Conservation (phyloP, 2,797 vertebrate genomes). For the Rachycentron canadum region DNA sequence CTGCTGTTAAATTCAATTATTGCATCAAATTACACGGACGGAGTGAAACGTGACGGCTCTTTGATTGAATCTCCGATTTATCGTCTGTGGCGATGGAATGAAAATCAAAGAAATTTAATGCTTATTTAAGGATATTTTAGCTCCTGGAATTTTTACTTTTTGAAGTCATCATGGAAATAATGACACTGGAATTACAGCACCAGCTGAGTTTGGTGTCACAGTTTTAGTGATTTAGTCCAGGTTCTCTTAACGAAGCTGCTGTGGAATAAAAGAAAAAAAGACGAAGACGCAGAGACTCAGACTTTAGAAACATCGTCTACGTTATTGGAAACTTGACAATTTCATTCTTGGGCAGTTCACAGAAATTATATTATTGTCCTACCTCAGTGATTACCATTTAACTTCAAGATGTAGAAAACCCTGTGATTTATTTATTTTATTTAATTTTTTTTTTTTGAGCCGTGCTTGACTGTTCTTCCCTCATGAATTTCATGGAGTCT, state of each 20-base stretch:
- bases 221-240: neutral
- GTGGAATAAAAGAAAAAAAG: neutral
- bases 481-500: constrained; percentile 26
- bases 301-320: neutral
- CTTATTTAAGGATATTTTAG: neutral
- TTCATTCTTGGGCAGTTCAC: constrained; percentile 2
- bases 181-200: neutral
- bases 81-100: neutral
- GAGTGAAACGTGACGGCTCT: neutral
- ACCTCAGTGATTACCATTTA: constrained; percentile 25
- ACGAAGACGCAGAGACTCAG: neutral
- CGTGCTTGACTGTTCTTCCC: constrained; percentile 11
- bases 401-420: constrained; percentile 7
- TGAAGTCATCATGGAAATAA: neutral
- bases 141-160: neutral
- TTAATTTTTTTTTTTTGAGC: neutral
- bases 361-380: constrained; percentile 4
- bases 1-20: constrained; percentile 13
- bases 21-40: neutral
- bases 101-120: neutral
- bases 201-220: constrained; percentile 4
- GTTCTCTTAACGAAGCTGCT: neutral
- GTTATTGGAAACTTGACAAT: constrained; percentile 11
- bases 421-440: no score
- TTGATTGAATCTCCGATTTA: neutral